Conservation (phyloP, 2,797 vertebrate genomes). For the Linurgus olivaceus region DNA sequence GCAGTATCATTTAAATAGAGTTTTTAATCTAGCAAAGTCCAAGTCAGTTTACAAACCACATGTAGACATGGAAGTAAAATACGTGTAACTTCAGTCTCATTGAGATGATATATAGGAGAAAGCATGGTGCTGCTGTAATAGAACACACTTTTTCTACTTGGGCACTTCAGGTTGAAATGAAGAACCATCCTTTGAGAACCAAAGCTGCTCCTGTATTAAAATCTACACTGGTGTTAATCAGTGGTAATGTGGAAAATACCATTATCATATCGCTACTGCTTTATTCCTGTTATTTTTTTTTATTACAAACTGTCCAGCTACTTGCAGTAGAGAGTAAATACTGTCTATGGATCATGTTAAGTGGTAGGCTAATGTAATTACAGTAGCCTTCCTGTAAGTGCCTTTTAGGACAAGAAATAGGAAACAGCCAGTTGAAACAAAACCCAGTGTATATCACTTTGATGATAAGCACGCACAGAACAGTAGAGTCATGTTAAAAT, state of each 20-base stretch:
- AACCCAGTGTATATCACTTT: not conserved
- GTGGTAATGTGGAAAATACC: not conserved
- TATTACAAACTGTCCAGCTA: not conserved
- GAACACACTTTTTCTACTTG: not conserved
- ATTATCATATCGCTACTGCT: not conserved
- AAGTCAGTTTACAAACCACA: not conserved
- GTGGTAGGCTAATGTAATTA: not conserved
- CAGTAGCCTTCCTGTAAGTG: not conserved
- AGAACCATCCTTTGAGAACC: not conserved
- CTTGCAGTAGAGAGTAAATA: not conserved
- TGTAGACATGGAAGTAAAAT: not conserved
- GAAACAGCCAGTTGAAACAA: not conserved
- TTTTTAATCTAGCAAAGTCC: not conserved
- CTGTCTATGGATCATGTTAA: not conserved
- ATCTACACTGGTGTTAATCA: not conserved
- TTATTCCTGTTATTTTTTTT: not conserved
- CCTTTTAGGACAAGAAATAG: not conserved
- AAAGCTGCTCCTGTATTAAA: not conserved
- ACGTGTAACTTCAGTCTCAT: not conserved
- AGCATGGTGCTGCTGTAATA: not conserved
- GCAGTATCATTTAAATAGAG: not conserved
- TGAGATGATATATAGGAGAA: not conserved
- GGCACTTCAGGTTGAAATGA: not conserved
- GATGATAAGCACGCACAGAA: not conserved
- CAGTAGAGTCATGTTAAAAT: not conserved